Conservation (phyloP, 1,140 invertebrate genomes). For the Lerema accius region DNA sequence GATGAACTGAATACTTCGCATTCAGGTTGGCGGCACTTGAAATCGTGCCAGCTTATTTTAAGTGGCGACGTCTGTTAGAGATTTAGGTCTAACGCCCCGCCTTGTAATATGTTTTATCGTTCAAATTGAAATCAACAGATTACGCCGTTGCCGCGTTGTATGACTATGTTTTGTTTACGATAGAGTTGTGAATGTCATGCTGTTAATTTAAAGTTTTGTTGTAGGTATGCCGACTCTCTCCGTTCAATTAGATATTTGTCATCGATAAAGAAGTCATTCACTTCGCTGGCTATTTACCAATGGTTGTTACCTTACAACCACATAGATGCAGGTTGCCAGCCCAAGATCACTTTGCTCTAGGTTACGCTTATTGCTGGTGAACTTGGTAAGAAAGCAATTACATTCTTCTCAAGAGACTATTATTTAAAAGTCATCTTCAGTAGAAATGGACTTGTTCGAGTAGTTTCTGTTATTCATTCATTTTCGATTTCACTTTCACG, state of each 20-base stretch:
- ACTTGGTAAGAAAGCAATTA: no score
- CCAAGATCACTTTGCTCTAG: no score
- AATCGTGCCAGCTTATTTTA: slow-evolving; percentile 81
- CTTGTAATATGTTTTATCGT: slow-evolving; percentile 53
- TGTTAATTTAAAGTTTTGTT: not conserved
- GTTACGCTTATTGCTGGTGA: no score
- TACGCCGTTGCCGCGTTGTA: slow-evolving; percentile 22
- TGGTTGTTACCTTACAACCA: no score
- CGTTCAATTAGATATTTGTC: no score
- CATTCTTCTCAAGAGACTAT: no score
- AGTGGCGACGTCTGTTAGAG: slow-evolving; percentile 75
- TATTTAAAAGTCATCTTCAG: not conserved
- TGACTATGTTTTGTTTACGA: slow-evolving; percentile 19
- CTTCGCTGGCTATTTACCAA: no score
- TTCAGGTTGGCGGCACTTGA: slow-evolving; percentile 77
- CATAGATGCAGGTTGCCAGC: no score
- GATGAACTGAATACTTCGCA: slow-evolving; percentile 78
- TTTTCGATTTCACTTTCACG: slow-evolving; percentile 67
- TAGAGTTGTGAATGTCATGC: not conserved
- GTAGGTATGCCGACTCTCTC: no score
- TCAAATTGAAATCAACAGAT: slow-evolving; percentile 56
- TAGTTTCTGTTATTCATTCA: slow-evolving; percentile 31
- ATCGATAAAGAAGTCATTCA: no score
- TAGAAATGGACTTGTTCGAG: not conserved
- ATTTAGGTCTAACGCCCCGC: slow-evolving; percentile 65